Conservation (phyloP, 1,140 invertebrate genomes). For the Varroa destructor region DNA sequence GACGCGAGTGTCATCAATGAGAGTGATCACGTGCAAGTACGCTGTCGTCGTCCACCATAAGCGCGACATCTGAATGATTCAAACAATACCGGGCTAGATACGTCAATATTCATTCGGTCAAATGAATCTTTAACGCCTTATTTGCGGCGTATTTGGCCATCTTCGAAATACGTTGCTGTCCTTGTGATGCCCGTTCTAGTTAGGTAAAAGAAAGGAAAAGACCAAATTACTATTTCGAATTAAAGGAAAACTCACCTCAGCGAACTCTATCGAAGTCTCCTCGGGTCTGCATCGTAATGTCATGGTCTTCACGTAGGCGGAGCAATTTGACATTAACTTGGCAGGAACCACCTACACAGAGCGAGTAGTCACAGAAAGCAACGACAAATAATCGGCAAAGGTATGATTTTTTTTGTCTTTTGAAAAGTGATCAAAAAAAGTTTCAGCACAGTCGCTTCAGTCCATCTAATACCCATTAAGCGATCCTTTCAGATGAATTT, state of each 20-base stretch:
- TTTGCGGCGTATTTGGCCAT: too few species aligned
- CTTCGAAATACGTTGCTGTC: too few species aligned
- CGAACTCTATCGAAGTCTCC: slow-evolving; percentile 13
- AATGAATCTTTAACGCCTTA: neutral
- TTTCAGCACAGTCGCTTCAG: too few species aligned
- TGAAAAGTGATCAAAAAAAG: neutral
- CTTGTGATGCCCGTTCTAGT: too few species aligned
- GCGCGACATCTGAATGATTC: neutral
- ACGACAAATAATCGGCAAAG: neutral
- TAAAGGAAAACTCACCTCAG: neutral
- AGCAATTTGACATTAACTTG: slow-evolving; percentile 4
- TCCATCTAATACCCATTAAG: too few species aligned
- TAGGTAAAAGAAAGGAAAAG: too few species aligned
- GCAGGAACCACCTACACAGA: neutral
- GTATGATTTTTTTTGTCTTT: neutral
- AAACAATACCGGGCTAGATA: neutral
- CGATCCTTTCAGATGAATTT: too few species aligned
- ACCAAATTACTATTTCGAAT: neutral
- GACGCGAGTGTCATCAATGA: slow-evolving; percentile 31
- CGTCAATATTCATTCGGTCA: neutral
- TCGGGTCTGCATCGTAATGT: slow-evolving; percentile 1
- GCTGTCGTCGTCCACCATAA: slow-evolving; percentile 26
- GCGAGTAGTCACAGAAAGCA: neutral
- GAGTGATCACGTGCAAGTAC: slow-evolving; percentile 24
- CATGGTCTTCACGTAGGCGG: slow-evolving; percentile 23